Percentiles rank a stretch among this genome's conserved stretches.
Evolutionary conservation across 2,113 vertebrate species (phyloP).

Genomic region (Craseonycteris thonglongyai): DNA sequence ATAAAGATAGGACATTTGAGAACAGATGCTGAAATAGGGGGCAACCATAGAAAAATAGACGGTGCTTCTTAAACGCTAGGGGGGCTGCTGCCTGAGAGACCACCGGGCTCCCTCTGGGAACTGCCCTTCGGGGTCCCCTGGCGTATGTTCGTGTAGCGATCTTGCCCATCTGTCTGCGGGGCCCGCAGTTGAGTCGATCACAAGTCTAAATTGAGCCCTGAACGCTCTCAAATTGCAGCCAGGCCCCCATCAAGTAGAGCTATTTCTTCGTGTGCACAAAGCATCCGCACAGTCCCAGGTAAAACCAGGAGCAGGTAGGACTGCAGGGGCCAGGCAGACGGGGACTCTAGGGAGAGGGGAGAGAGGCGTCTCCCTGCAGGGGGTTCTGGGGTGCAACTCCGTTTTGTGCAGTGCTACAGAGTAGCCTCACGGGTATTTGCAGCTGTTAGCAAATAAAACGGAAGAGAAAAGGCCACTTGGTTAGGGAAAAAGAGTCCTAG

Average conservation of each 20-base stretch:
- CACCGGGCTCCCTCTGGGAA: fast-evolving
- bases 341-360: fast-evolving
- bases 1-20: background rate
- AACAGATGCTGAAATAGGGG: background rate
- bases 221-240: fast-evolving
- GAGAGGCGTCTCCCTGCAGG: fast-evolving
- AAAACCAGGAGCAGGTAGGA: fast-evolving
- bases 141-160: fast-evolving
- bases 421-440: background rate
- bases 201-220: background rate
- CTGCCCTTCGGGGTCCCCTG: fast-evolving
- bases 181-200: fast-evolving
- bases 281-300: too few relatives aligned
- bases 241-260: fast-evolving
- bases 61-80: background rate
- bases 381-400: fast-evolving
- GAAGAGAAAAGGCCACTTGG: background rate
- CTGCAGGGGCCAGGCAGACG: background rate
- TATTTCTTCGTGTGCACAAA: background rate
- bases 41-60: background rate
- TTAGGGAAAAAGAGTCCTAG: too few relatives aligned
- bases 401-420: background rate
- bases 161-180: fast-evolving
- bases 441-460: background rate
- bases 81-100: background rate